These are phyloP conservation scores for Nesogale talazaci DNA, from an alignment of 2,113 vertebrate genomes.

Conservation along the genomic window DNA sequence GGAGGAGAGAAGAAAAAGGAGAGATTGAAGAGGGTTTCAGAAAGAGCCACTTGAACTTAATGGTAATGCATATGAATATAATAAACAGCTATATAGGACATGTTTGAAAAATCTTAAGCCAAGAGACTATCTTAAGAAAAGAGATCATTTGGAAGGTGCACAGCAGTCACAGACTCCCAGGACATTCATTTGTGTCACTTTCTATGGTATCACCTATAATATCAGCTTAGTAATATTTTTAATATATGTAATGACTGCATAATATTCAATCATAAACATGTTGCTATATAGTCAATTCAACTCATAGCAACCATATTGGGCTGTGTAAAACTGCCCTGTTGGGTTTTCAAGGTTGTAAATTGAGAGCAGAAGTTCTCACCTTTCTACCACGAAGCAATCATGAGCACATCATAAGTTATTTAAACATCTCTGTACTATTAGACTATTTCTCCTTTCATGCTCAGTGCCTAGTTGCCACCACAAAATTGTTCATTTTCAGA, in stretches of 20 bases:
- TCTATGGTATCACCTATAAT: conserved; percentile 10
- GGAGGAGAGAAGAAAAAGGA: neutral
- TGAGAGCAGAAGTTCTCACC: too few relatives aligned
- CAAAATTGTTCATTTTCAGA: neutral
- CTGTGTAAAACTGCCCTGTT: too few relatives aligned
- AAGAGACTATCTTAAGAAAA: neutral
- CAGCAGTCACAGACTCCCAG: neutral
- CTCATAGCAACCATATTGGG: too few relatives aligned
- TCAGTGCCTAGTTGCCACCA: neutral
- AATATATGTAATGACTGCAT: neutral
- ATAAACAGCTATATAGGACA: neutral
- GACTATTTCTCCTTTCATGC: conserved; percentile 10
- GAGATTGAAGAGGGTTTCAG: neutral
- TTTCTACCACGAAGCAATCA: neutral
- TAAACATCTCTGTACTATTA: neutral
- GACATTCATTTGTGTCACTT: neutral
- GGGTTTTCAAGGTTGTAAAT: too few relatives aligned
- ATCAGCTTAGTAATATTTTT: conserved; percentile 6
- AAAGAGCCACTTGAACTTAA: conserved; percentile 17
- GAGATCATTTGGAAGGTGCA: neutral
- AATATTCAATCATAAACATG: neutral
- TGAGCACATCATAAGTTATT: neutral
- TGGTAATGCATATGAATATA: neutral
- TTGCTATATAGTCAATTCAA: too few relatives aligned
- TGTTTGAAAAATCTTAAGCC: neutral